Percentiles rank a stretch among this genome's conserved stretches.
These are phyloP conservation scores for Uropsilus gracilis DNA, from an alignment of 2,113 vertebrate genomes.

Conservation along the genomic window DNA sequence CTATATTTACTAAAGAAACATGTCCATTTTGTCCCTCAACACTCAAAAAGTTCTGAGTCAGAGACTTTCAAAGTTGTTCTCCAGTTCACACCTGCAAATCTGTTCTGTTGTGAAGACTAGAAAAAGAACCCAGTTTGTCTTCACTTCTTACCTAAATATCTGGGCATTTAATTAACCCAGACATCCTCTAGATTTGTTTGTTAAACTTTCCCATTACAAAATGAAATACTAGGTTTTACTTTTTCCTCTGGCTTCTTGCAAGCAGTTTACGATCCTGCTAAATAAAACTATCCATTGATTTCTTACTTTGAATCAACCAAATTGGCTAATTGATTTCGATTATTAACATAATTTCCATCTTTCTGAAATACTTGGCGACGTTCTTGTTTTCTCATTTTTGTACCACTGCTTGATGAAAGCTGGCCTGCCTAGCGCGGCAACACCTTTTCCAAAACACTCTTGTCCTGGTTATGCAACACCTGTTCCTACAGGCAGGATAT, in stretches of 20 bases:
- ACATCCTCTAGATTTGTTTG: conserved; percentile 25
- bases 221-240: not conserved
- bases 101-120: not conserved
- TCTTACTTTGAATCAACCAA: conserved; percentile 41
- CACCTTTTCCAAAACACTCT: not conserved
- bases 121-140: not conserved
- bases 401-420: not conserved
- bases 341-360: not conserved
- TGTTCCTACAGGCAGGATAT: not conserved
- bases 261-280: not conserved
- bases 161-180: conserved; percentile 30
- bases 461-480: not conserved
- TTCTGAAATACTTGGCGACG: not conserved
- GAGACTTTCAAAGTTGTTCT: not conserved
- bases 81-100: not conserved
- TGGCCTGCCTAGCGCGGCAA: not conserved
- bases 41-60: not conserved
- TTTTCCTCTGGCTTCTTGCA: not conserved
- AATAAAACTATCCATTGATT: not conserved
- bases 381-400: not conserved
- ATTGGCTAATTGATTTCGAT: conserved; percentile 1
- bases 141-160: not conserved
- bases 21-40: not conserved
- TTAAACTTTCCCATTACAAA: conserved; percentile 32
- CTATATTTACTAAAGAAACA: conserved; percentile 29